phyloP scores from a whole-genome alignment of 2,797 vertebrate genomes.

The Orientallactaga sibirica region DNA sequence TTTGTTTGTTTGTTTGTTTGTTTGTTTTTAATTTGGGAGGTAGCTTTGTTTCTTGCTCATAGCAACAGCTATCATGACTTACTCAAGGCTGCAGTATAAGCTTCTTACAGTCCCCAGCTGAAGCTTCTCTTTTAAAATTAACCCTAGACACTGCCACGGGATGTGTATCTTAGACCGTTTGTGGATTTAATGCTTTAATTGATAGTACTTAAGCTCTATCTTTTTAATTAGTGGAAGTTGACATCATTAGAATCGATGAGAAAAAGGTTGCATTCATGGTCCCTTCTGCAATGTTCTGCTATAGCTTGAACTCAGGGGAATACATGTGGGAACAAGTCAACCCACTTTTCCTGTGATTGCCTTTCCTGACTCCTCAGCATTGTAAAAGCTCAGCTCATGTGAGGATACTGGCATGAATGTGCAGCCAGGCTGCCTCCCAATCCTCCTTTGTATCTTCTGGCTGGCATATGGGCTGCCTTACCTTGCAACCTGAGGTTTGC shows the following conservation, averaged over 20 bases:
- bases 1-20: no score
- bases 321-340: neutral
- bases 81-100: neutral
- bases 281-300: neutral
- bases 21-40: neutral
- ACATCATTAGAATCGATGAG: neutral
- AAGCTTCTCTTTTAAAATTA: conserved; percentile 33
- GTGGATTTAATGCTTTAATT: conserved; percentile 15
- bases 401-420: neutral
- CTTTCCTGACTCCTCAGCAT: neutral
- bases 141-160: neutral
- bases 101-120: neutral
- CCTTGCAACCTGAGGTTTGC: neutral
- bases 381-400: neutral
- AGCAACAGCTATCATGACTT: neutral
- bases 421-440: rapidly evolving
- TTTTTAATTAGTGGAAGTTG: conserved; percentile 52
- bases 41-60: neutral
- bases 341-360: conserved; percentile 2
- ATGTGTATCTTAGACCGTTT: conserved; percentile 24
- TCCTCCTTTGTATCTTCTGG: neutral
- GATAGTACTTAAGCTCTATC: neutral
- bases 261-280: neutral
- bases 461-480: neutral
- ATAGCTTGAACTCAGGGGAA: conserved; percentile 31